Conservation (phyloP, 2,797 vertebrate genomes). For the Delichon dasypus region DNA sequence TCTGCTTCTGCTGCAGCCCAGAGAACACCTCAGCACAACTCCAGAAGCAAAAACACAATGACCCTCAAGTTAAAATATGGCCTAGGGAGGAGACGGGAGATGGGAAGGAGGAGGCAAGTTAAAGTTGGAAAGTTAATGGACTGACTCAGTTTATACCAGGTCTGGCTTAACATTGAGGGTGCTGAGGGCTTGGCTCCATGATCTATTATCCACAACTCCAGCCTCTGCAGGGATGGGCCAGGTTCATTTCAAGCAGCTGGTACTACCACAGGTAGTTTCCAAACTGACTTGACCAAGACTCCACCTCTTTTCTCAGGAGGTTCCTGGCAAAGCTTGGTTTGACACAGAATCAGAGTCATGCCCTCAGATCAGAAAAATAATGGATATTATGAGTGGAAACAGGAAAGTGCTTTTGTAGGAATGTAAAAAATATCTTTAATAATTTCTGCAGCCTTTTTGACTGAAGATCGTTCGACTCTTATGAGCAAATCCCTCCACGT, state of each 20-base stretch:
- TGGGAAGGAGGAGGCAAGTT: neutral
- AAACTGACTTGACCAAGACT: neutral
- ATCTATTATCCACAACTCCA: neutral
- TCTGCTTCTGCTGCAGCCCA: neutral
- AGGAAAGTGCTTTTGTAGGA: neutral
- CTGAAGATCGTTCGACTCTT: neutral
- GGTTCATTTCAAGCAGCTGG: neutral
- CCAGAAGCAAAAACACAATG: neutral
- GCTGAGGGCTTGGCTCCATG: neutral
- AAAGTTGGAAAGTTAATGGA: neutral
- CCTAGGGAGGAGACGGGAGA: neutral
- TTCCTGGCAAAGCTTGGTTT: neutral
- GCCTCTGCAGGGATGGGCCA: neutral
- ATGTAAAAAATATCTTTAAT: neutral
- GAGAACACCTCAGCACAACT: neutral
- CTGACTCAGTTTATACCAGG: neutral
- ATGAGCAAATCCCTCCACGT: neutral
- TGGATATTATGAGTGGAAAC: neutral
- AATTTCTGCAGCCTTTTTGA: neutral
- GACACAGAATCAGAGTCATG: neutral
- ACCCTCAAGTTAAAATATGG: neutral
- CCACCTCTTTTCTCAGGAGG: neutral
- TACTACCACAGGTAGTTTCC: neutral
- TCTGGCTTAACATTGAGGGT: neutral
- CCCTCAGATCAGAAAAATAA: neutral